Conservation (phyloP, 1,140 invertebrate species). For the Aethina tumida region DNA sequence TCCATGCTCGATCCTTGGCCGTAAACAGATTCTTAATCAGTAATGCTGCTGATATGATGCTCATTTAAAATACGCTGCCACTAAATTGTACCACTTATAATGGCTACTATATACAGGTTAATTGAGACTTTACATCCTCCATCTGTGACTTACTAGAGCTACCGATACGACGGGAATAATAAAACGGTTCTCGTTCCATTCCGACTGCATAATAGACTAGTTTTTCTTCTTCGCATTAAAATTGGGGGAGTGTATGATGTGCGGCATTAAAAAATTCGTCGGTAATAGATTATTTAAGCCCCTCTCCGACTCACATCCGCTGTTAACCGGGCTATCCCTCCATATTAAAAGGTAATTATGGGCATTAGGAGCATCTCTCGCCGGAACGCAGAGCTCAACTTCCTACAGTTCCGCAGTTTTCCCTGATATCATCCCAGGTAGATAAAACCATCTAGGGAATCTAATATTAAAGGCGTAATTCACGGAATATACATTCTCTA, state of each 20-base stretch:
- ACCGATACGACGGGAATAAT: too few relatives aligned
- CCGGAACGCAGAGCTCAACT: constrained; percentile 14
- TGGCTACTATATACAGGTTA: too few relatives aligned
- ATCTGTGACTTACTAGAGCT: too few relatives aligned
- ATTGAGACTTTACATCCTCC: too few relatives aligned
- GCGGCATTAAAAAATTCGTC: constrained; percentile 12
- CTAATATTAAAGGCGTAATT: not conserved
- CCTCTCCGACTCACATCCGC: constrained; percentile 5
- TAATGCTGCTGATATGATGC: too few relatives aligned
- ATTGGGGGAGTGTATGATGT: too few relatives aligned
- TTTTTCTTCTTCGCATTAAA: too few relatives aligned
- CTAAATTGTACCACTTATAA: too few relatives aligned
- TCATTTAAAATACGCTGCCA: too few relatives aligned
- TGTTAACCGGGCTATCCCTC: constrained; percentile 10
- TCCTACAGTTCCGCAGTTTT: constrained; percentile 10
- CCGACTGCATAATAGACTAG: too few relatives aligned
- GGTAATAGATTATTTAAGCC: constrained; percentile 12
- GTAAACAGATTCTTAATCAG: too few relatives aligned
- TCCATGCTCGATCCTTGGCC: not conserved
- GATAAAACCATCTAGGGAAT: constrained; percentile 10
- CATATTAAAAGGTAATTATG: constrained; percentile 20
- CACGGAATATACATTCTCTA: not conserved
- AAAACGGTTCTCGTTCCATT: too few relatives aligned
- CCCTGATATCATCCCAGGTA: constrained; percentile 10
- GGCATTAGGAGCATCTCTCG: constrained; percentile 15